These are phyloP conservation scores for Andrena trimmerana DNA, from an alignment of 2,888 invertebrate species.

Conservation along the genomic window DNA sequence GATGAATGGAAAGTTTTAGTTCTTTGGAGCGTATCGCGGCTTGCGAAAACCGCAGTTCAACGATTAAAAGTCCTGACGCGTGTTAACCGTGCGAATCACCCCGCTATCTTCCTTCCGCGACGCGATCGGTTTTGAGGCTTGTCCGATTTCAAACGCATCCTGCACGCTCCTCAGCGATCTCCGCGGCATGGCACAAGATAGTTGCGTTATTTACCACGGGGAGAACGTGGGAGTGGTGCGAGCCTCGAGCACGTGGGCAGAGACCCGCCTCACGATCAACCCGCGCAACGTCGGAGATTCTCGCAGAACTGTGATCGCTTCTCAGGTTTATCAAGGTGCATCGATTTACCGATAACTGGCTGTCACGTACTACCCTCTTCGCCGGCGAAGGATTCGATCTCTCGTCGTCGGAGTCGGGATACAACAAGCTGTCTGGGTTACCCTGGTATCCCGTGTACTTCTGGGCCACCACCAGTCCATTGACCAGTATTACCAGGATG, in stretches of 20 bases:
- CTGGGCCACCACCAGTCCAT: slow-evolving; percentile 49
- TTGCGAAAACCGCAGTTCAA: too few relatives aligned
- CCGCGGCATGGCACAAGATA: slow-evolving; percentile 36
- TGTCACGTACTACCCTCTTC: too few relatives aligned
- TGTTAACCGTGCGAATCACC: too few relatives aligned
- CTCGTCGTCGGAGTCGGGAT: too few relatives aligned
- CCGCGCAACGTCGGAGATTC: background rate
- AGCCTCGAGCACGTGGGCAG: slow-evolving; percentile 13
- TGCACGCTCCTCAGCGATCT: background rate
- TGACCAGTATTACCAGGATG: slow-evolving; percentile 12
- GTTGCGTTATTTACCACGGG: slow-evolving; percentile 44
- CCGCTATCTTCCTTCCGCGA: too few relatives aligned
- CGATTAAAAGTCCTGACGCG: too few relatives aligned
- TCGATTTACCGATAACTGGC: slow-evolving; percentile 64
- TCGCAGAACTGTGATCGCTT: background rate
- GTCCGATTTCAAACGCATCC: too few relatives aligned
- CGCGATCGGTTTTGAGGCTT: too few relatives aligned
- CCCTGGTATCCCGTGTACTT: slow-evolving; percentile 25
- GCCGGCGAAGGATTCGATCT: too few relatives aligned
- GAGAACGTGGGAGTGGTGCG: slow-evolving; percentile 46
- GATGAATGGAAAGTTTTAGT: too few relatives aligned
- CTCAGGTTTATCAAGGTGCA: background rate
- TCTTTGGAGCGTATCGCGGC: too few relatives aligned
- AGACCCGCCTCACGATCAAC: background rate
- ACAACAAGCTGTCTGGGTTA: slow-evolving; percentile 61